Evolutionary conservation across 2,888 invertebrate genomes (phyloP).

Genomic region (Lottia gigantea): DNA sequence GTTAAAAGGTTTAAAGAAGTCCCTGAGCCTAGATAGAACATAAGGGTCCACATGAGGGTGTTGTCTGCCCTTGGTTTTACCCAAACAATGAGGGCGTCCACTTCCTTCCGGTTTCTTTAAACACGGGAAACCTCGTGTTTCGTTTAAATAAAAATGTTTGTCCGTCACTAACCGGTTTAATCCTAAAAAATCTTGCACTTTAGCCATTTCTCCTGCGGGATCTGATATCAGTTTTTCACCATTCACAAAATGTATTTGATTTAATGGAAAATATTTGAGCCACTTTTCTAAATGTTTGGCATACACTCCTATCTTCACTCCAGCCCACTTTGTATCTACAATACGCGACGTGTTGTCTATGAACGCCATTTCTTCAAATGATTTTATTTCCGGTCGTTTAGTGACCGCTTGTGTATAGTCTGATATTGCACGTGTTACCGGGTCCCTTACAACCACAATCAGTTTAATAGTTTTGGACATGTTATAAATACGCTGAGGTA

Average conservation of each 20-base stretch:
- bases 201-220: slow-evolving; percentile 87
- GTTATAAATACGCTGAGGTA: slow-evolving; percentile 81
- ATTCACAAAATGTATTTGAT: slow-evolving; percentile 85
- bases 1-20: slow-evolving; percentile 69
- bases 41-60: slow-evolving; percentile 65
- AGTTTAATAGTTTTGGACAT: slow-evolving; percentile 87
- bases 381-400: slow-evolving; percentile 45
- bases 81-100: slow-evolving; percentile 66
- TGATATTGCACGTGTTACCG: slow-evolving; percentile 88
- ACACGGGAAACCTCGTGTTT: slow-evolving; percentile 91
- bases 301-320: slow-evolving; percentile 81
- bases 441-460: slow-evolving; percentile 87
- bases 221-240: slow-evolving; percentile 87
- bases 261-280: slow-evolving; percentile 84
- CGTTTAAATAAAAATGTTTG: slow-evolving; percentile 91
- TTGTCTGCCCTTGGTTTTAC: slow-evolving; percentile 69
- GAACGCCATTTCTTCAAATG: slow-evolving; percentile 56
- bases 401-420: slow-evolving; percentile 85
- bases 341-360: slow-evolving; percentile 78
- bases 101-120: slow-evolving; percentile 69
- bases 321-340: slow-evolving; percentile 84
- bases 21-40: slow-evolving; percentile 57
- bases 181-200: slow-evolving; percentile 88
- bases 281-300: slow-evolving; percentile 84
- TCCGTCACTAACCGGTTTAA: slow-evolving; percentile 85